These are phyloP conservation scores for Epinotia demarniana DNA, from an alignment of 2,888 invertebrate species.

Conservation along the genomic window DNA sequence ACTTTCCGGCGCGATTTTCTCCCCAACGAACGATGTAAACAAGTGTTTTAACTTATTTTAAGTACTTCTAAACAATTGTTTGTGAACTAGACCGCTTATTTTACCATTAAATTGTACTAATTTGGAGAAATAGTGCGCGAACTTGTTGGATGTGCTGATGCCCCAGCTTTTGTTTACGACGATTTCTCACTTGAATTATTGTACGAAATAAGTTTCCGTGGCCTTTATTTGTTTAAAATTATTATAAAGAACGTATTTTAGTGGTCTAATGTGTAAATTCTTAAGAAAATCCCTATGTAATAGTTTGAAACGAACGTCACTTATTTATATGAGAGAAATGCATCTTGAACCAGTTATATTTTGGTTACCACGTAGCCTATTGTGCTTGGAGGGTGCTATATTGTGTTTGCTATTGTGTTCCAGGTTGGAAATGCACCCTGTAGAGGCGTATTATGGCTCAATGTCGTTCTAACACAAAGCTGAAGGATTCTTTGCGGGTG, in stretches of 20 bases:
- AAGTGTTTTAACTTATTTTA: conserved; percentile 58
- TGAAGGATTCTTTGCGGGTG: conserved; percentile 53
- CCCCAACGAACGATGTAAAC: conserved; percentile 63
- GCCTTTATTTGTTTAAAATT: conserved; percentile 1
- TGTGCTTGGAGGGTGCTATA: conserved; percentile 53
- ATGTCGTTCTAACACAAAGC: conserved; percentile 58
- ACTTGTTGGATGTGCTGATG: conserved; percentile 65
- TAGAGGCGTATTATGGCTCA: conserved; percentile 60
- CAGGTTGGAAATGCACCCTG: conserved; percentile 70
- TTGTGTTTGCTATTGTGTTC: conserved; percentile 58
- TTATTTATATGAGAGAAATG: conserved; percentile 32
- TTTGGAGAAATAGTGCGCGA: conserved; percentile 71
- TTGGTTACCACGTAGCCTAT: conserved; percentile 60
- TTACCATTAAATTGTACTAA: conserved; percentile 52
- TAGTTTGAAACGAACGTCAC: conserved; percentile 27
- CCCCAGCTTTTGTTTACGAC: conserved; percentile 76
- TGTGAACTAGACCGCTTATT: conserved; percentile 26
- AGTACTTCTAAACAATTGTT: conserved; percentile 50
- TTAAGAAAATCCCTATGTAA: conserved; percentile 35
- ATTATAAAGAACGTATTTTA: conserved; percentile 1
- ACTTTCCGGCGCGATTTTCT: conserved; percentile 82
- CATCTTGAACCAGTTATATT: conserved; percentile 43
- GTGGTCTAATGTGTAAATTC: conserved; percentile 12
- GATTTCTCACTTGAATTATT: conserved; percentile 51
- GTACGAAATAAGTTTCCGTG: conserved; percentile 25